Evolutionary conservation across 2,113 vertebrate species (phyloP).

Genomic region (Antechinus stuartii): DNA sequence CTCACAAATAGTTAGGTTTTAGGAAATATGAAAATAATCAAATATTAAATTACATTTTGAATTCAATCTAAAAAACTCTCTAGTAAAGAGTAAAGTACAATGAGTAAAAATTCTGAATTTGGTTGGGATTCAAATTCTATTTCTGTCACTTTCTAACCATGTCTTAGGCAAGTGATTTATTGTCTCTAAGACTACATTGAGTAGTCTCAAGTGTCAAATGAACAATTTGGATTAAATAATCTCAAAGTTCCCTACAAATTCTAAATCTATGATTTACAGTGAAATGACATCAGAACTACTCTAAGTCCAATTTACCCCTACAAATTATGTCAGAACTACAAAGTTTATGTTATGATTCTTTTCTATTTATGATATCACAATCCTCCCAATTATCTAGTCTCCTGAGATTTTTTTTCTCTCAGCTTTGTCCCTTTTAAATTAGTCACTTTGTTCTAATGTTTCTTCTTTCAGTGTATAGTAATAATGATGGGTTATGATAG

Average conservation of each 20-base stretch:
- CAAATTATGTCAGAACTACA: neutral
- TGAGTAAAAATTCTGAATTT: neutral
- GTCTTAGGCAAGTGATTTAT: neutral
- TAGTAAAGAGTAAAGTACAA: neutral
- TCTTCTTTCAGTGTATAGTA: neutral
- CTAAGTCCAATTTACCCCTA: neutral
- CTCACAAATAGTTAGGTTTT: neutral
- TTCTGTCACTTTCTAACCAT: neutral
- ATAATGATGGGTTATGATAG: neutral
- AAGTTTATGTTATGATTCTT: fast-evolving
- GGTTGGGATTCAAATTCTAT: neutral
- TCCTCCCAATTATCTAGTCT: neutral
- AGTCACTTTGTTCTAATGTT: neutral
- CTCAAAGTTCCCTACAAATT: neutral
- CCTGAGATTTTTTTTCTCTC: neutral
- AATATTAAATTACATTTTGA: neutral
- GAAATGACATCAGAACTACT: neutral
- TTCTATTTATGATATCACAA: neutral
- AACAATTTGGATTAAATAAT: neutral
- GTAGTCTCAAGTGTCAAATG: neutral
- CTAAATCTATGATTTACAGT: neutral
- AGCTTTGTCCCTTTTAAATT: neutral
- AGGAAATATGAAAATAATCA: neutral
- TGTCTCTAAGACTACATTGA: neutral
- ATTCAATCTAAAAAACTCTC: neutral